phyloP scores from a whole-genome alignment of 2,797 vertebrate genomes.

The Myioborus melanocephalus region DNA sequence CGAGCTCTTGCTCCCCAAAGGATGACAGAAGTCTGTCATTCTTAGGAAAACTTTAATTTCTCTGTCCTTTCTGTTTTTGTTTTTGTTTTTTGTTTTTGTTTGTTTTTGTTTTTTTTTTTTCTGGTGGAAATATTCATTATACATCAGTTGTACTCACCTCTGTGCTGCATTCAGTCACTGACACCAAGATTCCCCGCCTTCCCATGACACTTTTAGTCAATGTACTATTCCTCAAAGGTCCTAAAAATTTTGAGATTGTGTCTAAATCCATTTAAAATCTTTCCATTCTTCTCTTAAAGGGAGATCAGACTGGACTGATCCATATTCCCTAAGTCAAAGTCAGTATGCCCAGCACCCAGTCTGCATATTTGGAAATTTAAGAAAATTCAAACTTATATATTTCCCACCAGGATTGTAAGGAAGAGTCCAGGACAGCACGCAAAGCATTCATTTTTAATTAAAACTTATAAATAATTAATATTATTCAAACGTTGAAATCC shows the following conservation, averaged over 20 bases:
- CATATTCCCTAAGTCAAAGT: neutral
- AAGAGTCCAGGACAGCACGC: neutral
- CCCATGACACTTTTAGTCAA: neutral
- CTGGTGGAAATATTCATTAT: neutral
- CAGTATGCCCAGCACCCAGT: neutral
- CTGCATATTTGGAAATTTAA: neutral
- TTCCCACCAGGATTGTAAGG: neutral
- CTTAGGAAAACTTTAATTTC: neutral
- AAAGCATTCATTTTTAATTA: neutral
- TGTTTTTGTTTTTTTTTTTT: neutral
- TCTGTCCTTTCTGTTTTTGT: neutral
- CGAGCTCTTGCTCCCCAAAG: neutral
- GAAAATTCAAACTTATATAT: neutral
- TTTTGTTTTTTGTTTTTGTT: neutral
- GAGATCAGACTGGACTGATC: neutral
- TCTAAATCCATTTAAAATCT: neutral
- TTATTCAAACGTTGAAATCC: neutral
- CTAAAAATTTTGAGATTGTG: neutral
- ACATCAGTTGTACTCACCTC: neutral
- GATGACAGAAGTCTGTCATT: neutral
- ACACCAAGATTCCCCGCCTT: neutral
- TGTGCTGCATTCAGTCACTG: neutral
- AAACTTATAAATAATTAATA: neutral
- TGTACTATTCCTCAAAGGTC: neutral
- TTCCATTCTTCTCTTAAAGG: neutral